Evolutionary conservation across 30 jellyfish, hydroid and myxozoan species (phyloP), one percentile per base, ranked within the genome.

Genomic region (Cassiopea andromeda): DNA sequence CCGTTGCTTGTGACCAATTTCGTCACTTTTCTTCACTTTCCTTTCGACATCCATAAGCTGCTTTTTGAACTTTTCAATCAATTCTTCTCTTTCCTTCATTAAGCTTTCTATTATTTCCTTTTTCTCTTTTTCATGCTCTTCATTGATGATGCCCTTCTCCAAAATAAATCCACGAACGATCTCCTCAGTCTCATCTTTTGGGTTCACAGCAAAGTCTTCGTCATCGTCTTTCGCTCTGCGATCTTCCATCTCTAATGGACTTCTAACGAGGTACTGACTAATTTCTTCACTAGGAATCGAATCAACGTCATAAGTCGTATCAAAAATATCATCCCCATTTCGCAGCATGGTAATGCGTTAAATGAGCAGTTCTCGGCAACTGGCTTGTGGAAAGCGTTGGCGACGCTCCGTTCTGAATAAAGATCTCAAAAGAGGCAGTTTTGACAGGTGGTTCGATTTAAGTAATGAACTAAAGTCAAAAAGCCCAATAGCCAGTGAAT

Each of bases 41-140:
- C 50, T 57, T 85, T 95, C 98, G 66, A 95, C 78, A 10, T 87
- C 97, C 84, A 83, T 54, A 46, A 91, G 93, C 18, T 88, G 97
- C 73, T 87, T 60, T 60, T 85, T 92, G 54, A 89, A 88, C 80
- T 85, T 90, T n/a, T 85, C 89, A 46, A 96, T 73, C 89, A 96
- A 27, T 1, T 83, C 89, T 46, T 91, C 93, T 66, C 97, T 79
- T 9, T 96, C 99, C 48, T 92, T 83, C 78, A 96, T 73, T 71
- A 96, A 92, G 73, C 90, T 84, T 7, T 85, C 86, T n/a, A 92
- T 84, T 9, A 96, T 50, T 16, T 77, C 94, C 45, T 83, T 84
- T 72, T 96, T 96, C 64, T 96, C 99, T 67, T 91, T 92, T 77
- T 96, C 93, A 86, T 96, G 99, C 61, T 91, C 98, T 69, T 92